phyloP scores from a whole-genome alignment of 2,797 vertebrate species.

The Coendou prehensilis region DNA sequence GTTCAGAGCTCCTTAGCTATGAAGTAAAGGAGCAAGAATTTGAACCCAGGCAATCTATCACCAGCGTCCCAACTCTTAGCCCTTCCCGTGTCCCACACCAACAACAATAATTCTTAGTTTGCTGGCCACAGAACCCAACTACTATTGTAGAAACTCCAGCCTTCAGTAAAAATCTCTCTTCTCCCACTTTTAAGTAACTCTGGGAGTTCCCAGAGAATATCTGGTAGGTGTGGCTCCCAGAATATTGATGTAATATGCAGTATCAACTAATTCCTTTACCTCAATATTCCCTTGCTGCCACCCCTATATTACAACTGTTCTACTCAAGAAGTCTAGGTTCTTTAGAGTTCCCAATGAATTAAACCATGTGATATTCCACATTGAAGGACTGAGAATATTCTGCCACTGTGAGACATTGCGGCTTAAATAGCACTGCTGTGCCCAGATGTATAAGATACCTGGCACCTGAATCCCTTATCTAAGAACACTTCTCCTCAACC shows the following conservation, averaged over 20 bases:
- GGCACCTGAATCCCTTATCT: not conserved
- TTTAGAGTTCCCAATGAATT: not conserved
- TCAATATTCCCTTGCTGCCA: not conserved
- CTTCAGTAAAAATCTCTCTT: not conserved
- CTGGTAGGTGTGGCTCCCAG: not conserved
- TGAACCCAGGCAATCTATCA: not conserved
- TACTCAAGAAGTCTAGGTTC: not conserved
- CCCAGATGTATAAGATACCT: not conserved
- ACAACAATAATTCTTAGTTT: not conserved
- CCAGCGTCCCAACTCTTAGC: not conserved
- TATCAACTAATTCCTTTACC: not conserved
- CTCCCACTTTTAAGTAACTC: not conserved
- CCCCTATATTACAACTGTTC: not conserved
- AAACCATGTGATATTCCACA: not conserved
- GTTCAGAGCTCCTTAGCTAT: not conserved
- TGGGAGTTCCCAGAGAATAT: not conserved
- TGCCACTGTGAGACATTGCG: not conserved
- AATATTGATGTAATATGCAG: not conserved
- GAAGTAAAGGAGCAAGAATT: not conserved
- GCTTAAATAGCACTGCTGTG: not conserved
- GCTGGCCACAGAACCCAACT: not conserved
- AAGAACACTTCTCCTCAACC: not conserved
- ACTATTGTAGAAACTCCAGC: not conserved
- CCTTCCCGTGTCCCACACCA: not conserved
- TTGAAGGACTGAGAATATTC: conserved; percentile 41